phyloP scores from a whole-genome alignment of 2,888 invertebrate species.

The Amorpha juglandis region DNA sequence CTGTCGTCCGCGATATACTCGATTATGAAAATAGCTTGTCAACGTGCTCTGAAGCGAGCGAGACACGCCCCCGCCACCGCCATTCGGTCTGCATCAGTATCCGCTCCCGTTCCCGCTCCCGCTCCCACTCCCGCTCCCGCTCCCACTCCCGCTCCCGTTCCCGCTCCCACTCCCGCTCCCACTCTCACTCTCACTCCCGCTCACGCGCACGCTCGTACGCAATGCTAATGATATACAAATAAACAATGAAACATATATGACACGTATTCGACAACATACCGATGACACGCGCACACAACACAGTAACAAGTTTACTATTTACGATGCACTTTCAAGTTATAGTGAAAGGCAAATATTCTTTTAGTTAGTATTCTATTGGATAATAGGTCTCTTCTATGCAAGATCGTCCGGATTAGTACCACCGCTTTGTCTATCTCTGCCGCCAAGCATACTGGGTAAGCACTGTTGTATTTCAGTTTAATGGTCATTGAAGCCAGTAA shows the following conservation, averaged over 20 bases:
- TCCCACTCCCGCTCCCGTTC: slow-evolving; percentile 29
- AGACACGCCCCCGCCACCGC: slow-evolving; percentile 29
- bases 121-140: slow-evolving; percentile 30
- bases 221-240: slow-evolving; percentile 68
- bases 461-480: no score
- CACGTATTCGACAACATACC: slow-evolving; percentile 30
- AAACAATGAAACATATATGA: slow-evolving; percentile 49
- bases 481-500: no score
- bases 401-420: no score
- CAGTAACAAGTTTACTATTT: slow-evolving; percentile 22
- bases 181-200: no score
- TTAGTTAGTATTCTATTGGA: no score
- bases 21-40: slow-evolving; percentile 74
- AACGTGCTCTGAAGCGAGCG: slow-evolving; percentile 41
- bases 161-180: no score
- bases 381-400: no score
- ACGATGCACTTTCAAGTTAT: slow-evolving; percentile 20
- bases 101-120: slow-evolving; percentile 19
- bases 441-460: no score
- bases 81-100: slow-evolving; percentile 30
- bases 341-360: neutral
- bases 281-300: slow-evolving; percentile 10
- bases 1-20: slow-evolving; percentile 46
- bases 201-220: slow-evolving; percentile 35
- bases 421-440: no score